These are phyloP conservation scores for Beroe forskalii DNA, from an alignment of 37 sponge, comb jelly and placozoan genomes.

Conservation along the genomic window DNA sequence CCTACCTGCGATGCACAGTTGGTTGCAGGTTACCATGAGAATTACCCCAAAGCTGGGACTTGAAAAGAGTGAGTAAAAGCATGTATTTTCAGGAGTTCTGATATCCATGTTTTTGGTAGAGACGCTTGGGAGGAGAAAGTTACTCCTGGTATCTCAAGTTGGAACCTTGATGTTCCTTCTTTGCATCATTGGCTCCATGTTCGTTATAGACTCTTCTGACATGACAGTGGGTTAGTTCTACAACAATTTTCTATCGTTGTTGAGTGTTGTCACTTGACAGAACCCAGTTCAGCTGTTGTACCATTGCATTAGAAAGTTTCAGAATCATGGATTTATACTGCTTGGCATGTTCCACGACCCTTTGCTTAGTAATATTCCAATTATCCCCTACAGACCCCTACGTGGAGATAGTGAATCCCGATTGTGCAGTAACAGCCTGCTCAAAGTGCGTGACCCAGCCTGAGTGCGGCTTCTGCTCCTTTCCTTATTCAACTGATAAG, in stretches of 20 bases:
- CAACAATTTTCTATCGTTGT: no score
- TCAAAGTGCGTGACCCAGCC: not conserved
- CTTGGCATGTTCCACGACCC: no score
- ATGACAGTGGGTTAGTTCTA: not conserved
- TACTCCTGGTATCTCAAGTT: slow-evolving; percentile 27
- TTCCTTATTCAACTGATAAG: no score
- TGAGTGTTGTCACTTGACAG: no score
- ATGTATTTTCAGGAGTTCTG: slow-evolving; percentile 25
- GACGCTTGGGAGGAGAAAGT: not conserved
- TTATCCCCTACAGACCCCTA: slow-evolving; percentile 54
- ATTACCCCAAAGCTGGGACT: no score
- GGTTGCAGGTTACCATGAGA: no score
- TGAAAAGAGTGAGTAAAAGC: no score
- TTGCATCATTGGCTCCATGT: not conserved
- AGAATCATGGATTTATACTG: no score
- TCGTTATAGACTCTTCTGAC: not conserved
- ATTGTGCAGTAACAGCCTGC: not conserved
- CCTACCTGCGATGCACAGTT: no score
- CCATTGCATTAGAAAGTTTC: no score
- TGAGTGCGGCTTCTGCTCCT: slow-evolving; percentile 6
- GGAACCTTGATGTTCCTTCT: not conserved
- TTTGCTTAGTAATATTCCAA: no score
- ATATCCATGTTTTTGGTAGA: not conserved
- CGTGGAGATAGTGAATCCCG: not conserved
- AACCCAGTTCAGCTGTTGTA: no score